A percentile compares a stretch with the other conserved stretches of the same genome.
Evolutionary conservation across 1,140 invertebrate genomes (phyloP).

Genomic region (Meloidogyne chitwoodi): DNA sequence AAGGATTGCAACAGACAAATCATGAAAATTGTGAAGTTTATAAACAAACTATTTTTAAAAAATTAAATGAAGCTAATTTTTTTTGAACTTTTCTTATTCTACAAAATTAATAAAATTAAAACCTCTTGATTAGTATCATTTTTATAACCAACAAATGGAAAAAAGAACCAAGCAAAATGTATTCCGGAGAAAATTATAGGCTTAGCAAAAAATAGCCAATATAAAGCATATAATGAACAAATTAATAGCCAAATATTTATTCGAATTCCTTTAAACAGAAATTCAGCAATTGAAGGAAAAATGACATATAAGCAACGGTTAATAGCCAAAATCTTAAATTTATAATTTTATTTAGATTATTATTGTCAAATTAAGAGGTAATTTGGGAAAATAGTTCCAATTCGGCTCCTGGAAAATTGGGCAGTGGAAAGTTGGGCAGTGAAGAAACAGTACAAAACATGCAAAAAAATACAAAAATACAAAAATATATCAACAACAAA

Average conservation of each 20-base stretch:
- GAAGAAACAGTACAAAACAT: no score
- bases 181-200: slow-evolving; percentile 16
- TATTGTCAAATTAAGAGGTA: no score
- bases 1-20: not conserved
- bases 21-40: not conserved
- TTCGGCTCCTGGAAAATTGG: no score
- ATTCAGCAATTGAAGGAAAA: not conserved
- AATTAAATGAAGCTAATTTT: no score
- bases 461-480: no score
- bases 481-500: no score
- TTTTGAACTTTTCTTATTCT: no score
- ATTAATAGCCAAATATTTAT: not conserved
- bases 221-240: not conserved
- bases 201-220: slow-evolving; percentile 17
- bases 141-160: slow-evolving; percentile 15
- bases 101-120: no score
- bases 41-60: not conserved
- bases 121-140: not conserved
- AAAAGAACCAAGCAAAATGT: slow-evolving; percentile 27
- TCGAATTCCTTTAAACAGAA: slow-evolving; percentile 3
- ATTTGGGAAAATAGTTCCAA: no score
- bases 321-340: slow-evolving; percentile 12
- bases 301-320: slow-evolving; percentile 3
- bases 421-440: no score
- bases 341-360: not conserved